Evolutionary conservation across 2,888 invertebrate genomes (phyloP).

Genomic region (Perdita meconis): DNA sequence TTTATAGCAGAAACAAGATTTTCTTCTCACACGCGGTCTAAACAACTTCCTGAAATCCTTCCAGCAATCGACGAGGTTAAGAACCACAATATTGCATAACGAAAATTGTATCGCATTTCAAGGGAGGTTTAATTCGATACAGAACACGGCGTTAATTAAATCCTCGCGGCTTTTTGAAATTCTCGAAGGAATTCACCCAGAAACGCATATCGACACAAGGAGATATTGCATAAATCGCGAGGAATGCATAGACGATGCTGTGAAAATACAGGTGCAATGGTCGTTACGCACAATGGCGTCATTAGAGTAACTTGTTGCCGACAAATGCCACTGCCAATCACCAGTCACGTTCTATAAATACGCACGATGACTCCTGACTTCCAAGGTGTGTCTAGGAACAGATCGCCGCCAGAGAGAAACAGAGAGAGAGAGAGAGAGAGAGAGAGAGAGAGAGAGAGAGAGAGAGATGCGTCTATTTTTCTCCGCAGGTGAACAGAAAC

Average conservation of each 20-base stretch:
- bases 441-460: constrained; percentile 61
- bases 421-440: constrained; percentile 61
- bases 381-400: constrained; percentile 66
- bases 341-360: constrained; percentile 79
- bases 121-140: too few species aligned
- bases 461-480: constrained; percentile 49
- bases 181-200: too few species aligned
- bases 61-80: too few species aligned
- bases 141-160: too few species aligned
- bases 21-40: too few species aligned
- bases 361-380: constrained; percentile 69
- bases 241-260: constrained; percentile 14
- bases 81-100: too few species aligned
- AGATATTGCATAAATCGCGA: constrained; percentile 2
- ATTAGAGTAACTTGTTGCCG: constrained; percentile 69
- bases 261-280: constrained; percentile 70
- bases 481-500: constrained; percentile 15
- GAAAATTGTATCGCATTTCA: too few species aligned
- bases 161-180: too few species aligned
- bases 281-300: constrained; percentile 72
- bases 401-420: constrained; percentile 60
- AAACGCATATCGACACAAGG: too few species aligned
- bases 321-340: constrained; percentile 69
- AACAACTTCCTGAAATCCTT: too few species aligned
- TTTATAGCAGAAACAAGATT: too few species aligned